phyloP scores from a whole-genome alignment of 2,888 invertebrate genomes.

The Apodemia duryi region DNA sequence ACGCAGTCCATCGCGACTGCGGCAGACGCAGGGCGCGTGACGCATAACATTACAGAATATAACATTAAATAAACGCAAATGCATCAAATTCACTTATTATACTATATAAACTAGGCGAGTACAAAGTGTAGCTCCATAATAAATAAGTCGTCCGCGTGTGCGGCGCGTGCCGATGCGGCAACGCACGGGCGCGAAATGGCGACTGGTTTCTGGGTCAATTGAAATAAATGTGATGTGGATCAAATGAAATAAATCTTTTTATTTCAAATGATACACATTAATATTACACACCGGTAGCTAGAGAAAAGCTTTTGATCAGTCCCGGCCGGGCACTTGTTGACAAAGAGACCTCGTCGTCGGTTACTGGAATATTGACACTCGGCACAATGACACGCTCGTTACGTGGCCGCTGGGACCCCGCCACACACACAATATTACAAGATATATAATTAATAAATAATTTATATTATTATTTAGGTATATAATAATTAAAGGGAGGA shows the following conservation, averaged over 20 bases:
- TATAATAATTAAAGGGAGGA: too few relatives aligned
- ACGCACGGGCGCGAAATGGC: background rate
- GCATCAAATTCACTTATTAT: background rate
- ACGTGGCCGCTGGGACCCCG: background rate
- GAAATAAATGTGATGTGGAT: too few relatives aligned
- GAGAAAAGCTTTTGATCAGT: too few relatives aligned
- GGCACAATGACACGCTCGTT: too few relatives aligned
- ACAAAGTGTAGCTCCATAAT: constrained; percentile 1
- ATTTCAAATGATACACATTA: too few relatives aligned
- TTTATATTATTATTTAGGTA: too few relatives aligned
- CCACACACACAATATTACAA: background rate
- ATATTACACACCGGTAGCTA: too few relatives aligned
- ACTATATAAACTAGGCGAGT: constrained; percentile 3
- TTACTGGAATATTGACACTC: too few relatives aligned
- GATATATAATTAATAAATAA: background rate
- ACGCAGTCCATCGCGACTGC: background rate
- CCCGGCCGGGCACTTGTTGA: too few relatives aligned
- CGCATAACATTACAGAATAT: background rate
- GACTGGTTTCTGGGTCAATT: too few relatives aligned
- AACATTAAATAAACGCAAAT: constrained; percentile 1
- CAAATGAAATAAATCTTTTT: too few relatives aligned
- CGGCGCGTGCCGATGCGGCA: background rate
- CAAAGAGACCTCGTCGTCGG: too few relatives aligned
- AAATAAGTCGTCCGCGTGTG: background rate
- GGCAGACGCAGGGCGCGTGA: background rate